Evolutionary conservation across 2,113 vertebrate species (phyloP), one percentile per base, ranked within the genome.

Genomic region (Dipodomys spectabilis): DNA sequence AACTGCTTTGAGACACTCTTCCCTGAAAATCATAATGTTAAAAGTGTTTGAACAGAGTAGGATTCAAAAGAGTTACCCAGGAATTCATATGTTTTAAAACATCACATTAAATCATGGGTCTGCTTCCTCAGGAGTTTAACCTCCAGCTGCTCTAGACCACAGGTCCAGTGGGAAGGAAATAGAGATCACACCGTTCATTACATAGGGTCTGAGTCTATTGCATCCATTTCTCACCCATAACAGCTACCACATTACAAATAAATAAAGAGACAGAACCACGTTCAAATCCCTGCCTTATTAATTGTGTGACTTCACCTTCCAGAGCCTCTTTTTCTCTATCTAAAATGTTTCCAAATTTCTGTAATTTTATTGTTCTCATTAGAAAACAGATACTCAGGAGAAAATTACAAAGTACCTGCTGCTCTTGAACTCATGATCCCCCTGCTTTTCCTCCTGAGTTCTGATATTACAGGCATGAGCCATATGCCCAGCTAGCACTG

Each of bases 1-100:
- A 83, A 10, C 18, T 64, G 82, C 35, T 64, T 94, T 69, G 89
- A 89, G 75, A 73, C 68, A 88, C 65, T 7, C 67, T 91, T 78
- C 69, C 15, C 62, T 53, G 57, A 85, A 88, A 91, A 35, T 19
- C 18, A 25, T 81, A 23, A 60, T 28, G 9, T 35, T 84, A 72
- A 77, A 78, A 80, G 9, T 39, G 23, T 30, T 82, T 45, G 18
- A 88, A 90, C 9, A 67, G 39, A 75, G 8, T 44, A 45, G 45
- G 64, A 75, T 86, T 87, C 44, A 81, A 79, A 89, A 62, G 23
- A 67, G 13, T 64, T 78, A 74, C 20, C 19, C 72, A 49, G 23
- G 19, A 69, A 92, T 78, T 74, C 89, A 77, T 23, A 57, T 64
- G 57, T 78, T 82, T 67, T 57, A 84, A 53, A 65, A 74, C 16